These are phyloP conservation scores for Lepidochrysops patricia DNA, from an alignment of 2,888 invertebrate genomes.

Conservation along the genomic window DNA sequence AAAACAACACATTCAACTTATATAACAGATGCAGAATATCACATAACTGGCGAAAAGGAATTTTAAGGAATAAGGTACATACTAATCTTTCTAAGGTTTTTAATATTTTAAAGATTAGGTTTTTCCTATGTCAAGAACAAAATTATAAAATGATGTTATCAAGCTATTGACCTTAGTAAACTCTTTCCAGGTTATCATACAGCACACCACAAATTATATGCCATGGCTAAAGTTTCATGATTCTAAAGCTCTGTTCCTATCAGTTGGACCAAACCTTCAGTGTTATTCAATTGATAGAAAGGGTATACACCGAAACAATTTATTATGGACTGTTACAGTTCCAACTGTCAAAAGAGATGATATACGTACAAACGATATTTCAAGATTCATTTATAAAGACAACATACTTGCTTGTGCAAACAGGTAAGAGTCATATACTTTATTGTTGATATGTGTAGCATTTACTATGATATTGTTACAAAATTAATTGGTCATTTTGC, in stretches of 20 bases:
- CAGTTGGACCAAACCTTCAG: conserved; percentile 45
- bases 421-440: too few species aligned
- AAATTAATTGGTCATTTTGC: too few species aligned
- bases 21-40: conserved; percentile 50
- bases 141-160: too few species aligned
- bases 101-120: too few species aligned
- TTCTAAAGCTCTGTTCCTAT: conserved; percentile 40
- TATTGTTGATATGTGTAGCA: too few species aligned
- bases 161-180: too few species aligned
- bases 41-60: conserved; percentile 54
- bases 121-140: too few species aligned
- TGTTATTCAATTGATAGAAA: conserved; percentile 41
- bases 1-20: conserved; percentile 28
- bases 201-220: conserved; percentile 51
- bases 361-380: conserved; percentile 60
- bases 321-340: conserved; percentile 44
- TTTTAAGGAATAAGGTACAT: conserved; percentile 43
- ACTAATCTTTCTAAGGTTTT: too few species aligned
- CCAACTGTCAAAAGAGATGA: conserved; percentile 47
- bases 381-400: conserved; percentile 51
- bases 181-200: conserved; percentile 42
- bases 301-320: conserved; percentile 35
- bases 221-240: conserved; percentile 52
- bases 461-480: too few species aligned
- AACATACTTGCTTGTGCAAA: conserved; percentile 54